A percentile compares a stretch with the other conserved stretches of the same genome.
Conservation (phyloP, 2,888 invertebrate species). For the Andrena bucephala region DNA sequence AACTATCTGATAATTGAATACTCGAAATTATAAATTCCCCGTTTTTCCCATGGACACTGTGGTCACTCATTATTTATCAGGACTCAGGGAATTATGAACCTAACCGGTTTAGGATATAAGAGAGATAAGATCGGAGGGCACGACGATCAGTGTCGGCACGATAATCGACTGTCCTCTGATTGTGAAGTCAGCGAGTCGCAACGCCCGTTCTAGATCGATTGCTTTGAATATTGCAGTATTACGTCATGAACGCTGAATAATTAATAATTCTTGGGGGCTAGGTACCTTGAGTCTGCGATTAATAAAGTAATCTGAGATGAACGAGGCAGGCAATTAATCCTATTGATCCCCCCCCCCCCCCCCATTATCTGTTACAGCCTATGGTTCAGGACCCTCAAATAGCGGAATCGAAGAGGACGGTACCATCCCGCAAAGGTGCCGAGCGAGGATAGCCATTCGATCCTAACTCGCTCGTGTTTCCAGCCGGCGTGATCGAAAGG, state of each 20-base stretch:
- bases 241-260: constrained; percentile 1
- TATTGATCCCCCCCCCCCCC: neutral
- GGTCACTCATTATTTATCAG: too few relatives aligned
- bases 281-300: neutral
- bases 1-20: constrained; percentile 9
- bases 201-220: too few relatives aligned
- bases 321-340: neutral
- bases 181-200: neutral
- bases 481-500: constrained; percentile 74
- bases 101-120: neutral
- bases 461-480: constrained; percentile 65
- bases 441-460: constrained; percentile 60
- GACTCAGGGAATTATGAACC: neutral
- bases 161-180: neutral
- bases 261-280: constrained; percentile 33
- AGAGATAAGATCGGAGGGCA: neutral
- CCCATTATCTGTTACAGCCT: constrained; percentile 73
- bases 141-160: constrained; percentile 2
- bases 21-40: neutral
- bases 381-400: constrained; percentile 81
- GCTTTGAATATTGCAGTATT: too few relatives aligned
- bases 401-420: constrained; percentile 71
- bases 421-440: constrained; percentile 50
- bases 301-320: neutral
- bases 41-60: neutral